phyloP scores from a whole-genome alignment of 2,113 vertebrate species.

The Spea multiplicata region DNA sequence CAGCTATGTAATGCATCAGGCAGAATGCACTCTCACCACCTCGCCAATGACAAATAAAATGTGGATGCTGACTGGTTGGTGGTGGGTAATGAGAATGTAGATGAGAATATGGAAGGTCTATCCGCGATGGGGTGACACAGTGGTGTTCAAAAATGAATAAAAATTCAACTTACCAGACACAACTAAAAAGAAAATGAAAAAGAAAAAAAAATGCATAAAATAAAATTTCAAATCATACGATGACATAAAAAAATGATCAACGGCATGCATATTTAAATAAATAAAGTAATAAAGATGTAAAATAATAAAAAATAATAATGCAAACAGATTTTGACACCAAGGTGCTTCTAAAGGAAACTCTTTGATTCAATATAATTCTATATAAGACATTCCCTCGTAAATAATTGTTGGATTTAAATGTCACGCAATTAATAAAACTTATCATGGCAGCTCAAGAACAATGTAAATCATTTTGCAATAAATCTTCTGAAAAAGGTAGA shows the following conservation, averaged over 20 bases:
- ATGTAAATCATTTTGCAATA: slow-evolving; percentile 48
- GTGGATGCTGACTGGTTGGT: slow-evolving; percentile 87
- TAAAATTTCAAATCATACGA: slow-evolving; percentile 66
- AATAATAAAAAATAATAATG: slow-evolving; percentile 51
- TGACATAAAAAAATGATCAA: slow-evolving; percentile 56
- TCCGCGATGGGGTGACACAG: slow-evolving; percentile 81
- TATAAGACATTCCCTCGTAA: not conserved
- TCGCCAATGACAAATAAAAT: slow-evolving; percentile 87
- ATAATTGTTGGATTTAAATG: not conserved
- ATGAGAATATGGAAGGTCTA: slow-evolving; percentile 81
- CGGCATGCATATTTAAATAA: slow-evolving; percentile 52
- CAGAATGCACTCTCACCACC: slow-evolving; percentile 76
- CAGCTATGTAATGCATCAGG: slow-evolving; percentile 77
- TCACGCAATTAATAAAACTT: not conserved
- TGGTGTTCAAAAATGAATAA: slow-evolving; percentile 92
- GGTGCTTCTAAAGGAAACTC: not conserved
- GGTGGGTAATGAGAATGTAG: slow-evolving; percentile 77
- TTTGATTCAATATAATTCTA: not conserved
- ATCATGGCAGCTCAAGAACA: slow-evolving; percentile 30
- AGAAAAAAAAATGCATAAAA: slow-evolving; percentile 81
- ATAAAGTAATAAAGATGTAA: slow-evolving; percentile 3
- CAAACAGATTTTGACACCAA: slow-evolving; percentile 41
- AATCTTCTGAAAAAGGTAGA: slow-evolving; percentile 41
- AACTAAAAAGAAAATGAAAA: slow-evolving; percentile 83
- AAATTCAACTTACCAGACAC: slow-evolving; percentile 99